These are phyloP conservation scores for Tiliacea citrago DNA, from an alignment of 2,888 invertebrate species.

Conservation along the genomic window DNA sequence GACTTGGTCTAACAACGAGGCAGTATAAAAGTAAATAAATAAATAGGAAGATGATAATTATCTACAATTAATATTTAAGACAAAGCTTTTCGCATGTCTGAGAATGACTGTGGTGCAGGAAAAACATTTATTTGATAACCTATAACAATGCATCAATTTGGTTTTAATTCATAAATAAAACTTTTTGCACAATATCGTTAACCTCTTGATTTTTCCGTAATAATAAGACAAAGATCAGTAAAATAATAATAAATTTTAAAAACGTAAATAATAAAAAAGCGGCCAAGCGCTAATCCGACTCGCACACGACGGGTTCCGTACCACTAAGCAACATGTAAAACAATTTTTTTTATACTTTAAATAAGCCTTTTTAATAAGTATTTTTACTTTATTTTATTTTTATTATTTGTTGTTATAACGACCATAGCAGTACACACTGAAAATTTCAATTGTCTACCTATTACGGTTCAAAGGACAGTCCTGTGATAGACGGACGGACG, in stretches of 20 bases:
- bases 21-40: neutral
- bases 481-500: neutral
- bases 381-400: no score
- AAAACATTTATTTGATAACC: slow-evolving; percentile 14
- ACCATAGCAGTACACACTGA: no score
- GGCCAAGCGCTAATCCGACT: neutral
- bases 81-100: slow-evolving; percentile 10
- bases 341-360: no score
- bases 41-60: neutral
- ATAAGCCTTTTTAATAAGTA: no score
- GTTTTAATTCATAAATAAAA: neutral
- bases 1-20: neutral
- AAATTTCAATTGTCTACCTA: neutral
- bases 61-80: neutral
- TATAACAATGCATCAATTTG: slow-evolving; percentile 11
- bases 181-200: slow-evolving; percentile 7
- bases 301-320: neutral
- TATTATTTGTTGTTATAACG: no score
- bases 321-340: no score
- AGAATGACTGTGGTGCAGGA: neutral
- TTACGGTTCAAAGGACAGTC: neutral
- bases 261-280: neutral
- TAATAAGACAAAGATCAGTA: neutral
- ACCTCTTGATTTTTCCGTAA: neutral
- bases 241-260: slow-evolving; percentile 12